Percentiles rank a stretch among this genome's conserved stretches.
These are phyloP conservation scores for Crioceris asparagi DNA, from an alignment of 2,888 invertebrate species.

Conservation along the genomic window DNA sequence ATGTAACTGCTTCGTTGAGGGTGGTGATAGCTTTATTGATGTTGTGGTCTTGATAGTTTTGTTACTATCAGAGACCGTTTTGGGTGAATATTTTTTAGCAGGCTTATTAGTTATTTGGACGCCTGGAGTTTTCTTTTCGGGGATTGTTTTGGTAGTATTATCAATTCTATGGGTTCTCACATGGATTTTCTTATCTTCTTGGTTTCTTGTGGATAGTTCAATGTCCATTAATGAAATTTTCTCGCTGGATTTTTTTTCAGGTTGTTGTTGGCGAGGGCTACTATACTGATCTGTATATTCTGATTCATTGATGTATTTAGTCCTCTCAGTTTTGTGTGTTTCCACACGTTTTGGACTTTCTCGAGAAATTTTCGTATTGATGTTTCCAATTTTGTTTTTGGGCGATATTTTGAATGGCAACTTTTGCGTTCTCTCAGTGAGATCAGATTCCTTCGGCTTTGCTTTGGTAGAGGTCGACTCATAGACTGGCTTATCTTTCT, in stretches of 20 bases:
- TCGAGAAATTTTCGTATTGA: slow-evolving; percentile 8
- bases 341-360: slow-evolving; percentile 14
- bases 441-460: slow-evolving; percentile 14
- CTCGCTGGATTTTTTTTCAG: slow-evolving; percentile 14
- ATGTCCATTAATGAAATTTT: slow-evolving; percentile 21
- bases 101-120: slow-evolving; percentile 17
- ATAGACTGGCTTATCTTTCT: slow-evolving; percentile 15
- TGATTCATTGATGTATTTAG: slow-evolving; percentile 15
- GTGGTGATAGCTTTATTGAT: not conserved
- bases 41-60: slow-evolving; percentile 12
- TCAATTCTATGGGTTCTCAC: slow-evolving; percentile 27
- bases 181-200: slow-evolving; percentile 21
- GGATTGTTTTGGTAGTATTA: slow-evolving; percentile 19
- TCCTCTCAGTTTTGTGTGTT: slow-evolving; percentile 17
- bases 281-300: slow-evolving; percentile 23
- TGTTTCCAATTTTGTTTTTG: slow-evolving; percentile 1
- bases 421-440: slow-evolving; percentile 14
- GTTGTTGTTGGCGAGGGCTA: slow-evolving; percentile 14
- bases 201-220: slow-evolving; percentile 20
- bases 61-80: not conserved
- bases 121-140: slow-evolving; percentile 18
- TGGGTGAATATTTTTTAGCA: slow-evolving; percentile 12
- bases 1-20: not conserved
- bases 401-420: not conserved
- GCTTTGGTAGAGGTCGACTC: too few species aligned